phyloP scores from a whole-genome alignment of 2,113 vertebrate species.

The Oreochromis spilurus region DNA sequence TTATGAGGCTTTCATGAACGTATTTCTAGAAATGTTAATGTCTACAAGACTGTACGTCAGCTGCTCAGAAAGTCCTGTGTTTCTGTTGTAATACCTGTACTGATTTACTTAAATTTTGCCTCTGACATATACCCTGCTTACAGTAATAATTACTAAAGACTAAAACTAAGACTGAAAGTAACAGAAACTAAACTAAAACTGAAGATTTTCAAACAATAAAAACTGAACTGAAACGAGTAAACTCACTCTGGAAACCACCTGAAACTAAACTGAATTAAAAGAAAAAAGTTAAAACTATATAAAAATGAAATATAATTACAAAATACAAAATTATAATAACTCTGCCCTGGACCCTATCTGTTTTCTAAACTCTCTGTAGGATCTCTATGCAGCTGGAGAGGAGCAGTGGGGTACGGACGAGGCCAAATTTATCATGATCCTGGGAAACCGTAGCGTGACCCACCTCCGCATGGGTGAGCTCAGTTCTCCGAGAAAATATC shows the following conservation, averaged over 20 bases:
- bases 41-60: neutral
- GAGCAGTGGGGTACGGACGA: conserved; percentile 94
- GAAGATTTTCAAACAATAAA: neutral
- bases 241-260: neutral
- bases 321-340: neutral
- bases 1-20: neutral
- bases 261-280: neutral
- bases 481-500: neutral
- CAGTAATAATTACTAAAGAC: neutral
- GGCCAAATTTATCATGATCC: conserved; percentile 91
- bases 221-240: neutral
- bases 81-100: neutral
- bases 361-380: conserved; percentile 61
- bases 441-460: conserved; percentile 88
- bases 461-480: conserved; percentile 87
- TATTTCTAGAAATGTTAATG: neutral
- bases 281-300: neutral
- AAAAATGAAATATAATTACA: neutral
- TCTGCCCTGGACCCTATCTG: neutral
- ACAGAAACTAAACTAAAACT: neutral
- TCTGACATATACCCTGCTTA: neutral
- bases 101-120: neutral
- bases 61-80: neutral
- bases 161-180: neutral
- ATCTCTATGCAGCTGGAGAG: conserved; percentile 88